phyloP scores from a whole-genome alignment of 35 echinoderm and acorn worm genomes.

The Apostichopus californicus region DNA sequence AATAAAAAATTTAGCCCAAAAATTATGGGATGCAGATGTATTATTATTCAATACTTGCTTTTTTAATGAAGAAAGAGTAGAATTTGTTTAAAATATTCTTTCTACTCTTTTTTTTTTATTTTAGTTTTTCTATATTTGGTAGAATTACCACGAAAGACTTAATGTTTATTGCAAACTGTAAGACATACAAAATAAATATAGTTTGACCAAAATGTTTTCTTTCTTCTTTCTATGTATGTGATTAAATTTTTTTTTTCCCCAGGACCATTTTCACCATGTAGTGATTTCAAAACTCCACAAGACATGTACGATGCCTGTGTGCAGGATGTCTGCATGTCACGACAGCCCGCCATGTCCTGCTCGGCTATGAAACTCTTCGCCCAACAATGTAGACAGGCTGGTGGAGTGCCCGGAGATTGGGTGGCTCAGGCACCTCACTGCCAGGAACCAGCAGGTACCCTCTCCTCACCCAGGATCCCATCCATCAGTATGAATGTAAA shows the following conservation, averaged over 20 bases:
- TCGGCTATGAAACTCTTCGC: neutral
- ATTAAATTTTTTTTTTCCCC: neutral
- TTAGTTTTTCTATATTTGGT: no score
- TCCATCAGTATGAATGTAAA: no score
- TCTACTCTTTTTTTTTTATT: no score
- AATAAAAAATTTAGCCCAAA: no score
- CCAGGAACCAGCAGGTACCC: neutral
- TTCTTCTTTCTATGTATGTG: no score
- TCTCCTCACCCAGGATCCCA: no score
- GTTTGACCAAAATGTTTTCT: neutral
- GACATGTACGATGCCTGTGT: slow-evolving; percentile 1
- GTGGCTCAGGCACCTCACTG: neutral
- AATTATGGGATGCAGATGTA: no score
- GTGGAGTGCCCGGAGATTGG: neutral
- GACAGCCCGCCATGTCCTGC: neutral
- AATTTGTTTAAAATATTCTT: no score
- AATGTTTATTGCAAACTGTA: neutral
- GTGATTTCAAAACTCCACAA: slow-evolving; percentile 1
- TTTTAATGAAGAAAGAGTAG: no score
- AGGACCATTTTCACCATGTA: slow-evolving; percentile 17
- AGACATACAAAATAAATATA: no score
- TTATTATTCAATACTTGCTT: no score
- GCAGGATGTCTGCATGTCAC: slow-evolving; percentile 4
- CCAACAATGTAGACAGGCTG: neutral
- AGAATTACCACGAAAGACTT: no score